Evolutionary conservation across 1,140 invertebrate species (phyloP).

Genomic region (Lysiphlebus fabarum): DNA sequence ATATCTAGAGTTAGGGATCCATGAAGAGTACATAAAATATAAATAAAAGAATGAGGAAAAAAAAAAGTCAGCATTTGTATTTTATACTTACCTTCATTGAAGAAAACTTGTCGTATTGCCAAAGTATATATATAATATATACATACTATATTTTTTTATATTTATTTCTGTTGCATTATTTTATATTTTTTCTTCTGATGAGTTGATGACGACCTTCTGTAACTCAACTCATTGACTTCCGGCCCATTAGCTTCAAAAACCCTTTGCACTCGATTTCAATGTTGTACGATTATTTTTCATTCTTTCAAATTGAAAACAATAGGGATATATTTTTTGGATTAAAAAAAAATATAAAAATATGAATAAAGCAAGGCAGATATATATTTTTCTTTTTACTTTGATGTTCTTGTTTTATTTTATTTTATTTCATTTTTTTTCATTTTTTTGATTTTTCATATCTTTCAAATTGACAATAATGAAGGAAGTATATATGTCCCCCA

Average conservation of each 20-base stretch:
- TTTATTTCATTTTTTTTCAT: no score
- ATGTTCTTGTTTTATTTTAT: no score
- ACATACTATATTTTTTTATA: neutral
- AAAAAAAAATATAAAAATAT: neutral
- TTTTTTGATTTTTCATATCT: no score
- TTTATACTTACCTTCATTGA: neutral
- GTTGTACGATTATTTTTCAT: neutral
- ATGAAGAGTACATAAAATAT: neutral
- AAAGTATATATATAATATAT: neutral
- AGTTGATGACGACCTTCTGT: conserved; percentile 6
- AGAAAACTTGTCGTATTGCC: no score
- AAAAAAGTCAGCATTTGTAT: conserved; percentile 9
- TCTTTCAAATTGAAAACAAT: neutral
- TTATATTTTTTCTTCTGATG: neutral
- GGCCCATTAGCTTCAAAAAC: conserved; percentile 11
- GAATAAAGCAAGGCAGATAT: no score
- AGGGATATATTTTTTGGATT: neutral
- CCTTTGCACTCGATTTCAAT: conserved; percentile 4
- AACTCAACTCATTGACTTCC: conserved; percentile 6
- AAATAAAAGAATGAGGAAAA: neutral
- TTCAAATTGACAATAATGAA: neutral
- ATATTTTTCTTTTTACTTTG: no score
- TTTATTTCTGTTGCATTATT: conserved; percentile 1
- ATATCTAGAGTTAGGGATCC: neutral
- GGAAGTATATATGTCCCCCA: neutral